Evolutionary conservation across 2,113 vertebrate genomes (phyloP).

Genomic region (Takifugu bimaculatus): DNA sequence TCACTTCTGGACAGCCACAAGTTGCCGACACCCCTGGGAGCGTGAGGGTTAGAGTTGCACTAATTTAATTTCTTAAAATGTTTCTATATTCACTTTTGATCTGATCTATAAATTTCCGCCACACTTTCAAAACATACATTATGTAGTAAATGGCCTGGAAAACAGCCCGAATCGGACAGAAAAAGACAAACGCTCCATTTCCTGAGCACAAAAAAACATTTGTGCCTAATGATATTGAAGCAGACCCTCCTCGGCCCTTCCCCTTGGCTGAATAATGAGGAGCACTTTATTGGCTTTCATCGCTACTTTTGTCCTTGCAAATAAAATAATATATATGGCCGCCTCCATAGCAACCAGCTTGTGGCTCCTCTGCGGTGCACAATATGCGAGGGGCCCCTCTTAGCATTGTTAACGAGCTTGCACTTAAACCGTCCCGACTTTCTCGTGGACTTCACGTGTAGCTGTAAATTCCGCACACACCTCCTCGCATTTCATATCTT

Average conservation of each 20-base stretch:
- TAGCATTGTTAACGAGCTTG: conserved; percentile 73
- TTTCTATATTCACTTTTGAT: conserved; percentile 6
- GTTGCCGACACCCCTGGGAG: conserved; percentile 56
- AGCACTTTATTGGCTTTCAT: conserved; percentile 62
- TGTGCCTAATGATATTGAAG: conserved; percentile 61
- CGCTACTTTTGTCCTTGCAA: conserved; percentile 76
- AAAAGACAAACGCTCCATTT: not conserved
- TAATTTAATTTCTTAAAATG: conserved; percentile 34
- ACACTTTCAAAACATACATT: not conserved
- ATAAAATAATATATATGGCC: conserved; percentile 79
- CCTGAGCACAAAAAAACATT: conserved; percentile 30
- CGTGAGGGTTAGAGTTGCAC: conserved; percentile 33
- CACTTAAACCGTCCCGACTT: conserved; percentile 66
- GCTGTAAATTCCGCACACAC: conserved; percentile 60
- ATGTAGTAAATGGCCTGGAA: not conserved
- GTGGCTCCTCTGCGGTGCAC: conserved; percentile 54
- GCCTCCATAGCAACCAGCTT: conserved; percentile 24
- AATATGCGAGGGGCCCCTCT: conserved; percentile 63
- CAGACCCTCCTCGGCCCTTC: conserved; percentile 51
- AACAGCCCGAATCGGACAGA: not conserved
- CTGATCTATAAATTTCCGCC: conserved; percentile 12
- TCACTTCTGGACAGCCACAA: conserved; percentile 63
- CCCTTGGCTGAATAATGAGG: conserved; percentile 71
- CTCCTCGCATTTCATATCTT: not conserved
- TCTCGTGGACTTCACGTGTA: conserved; percentile 67